Percentiles rank a stretch among this genome's conserved stretches.
Conservation (phyloP, 1,140 invertebrate genomes). For the Orchesella cincta region DNA sequence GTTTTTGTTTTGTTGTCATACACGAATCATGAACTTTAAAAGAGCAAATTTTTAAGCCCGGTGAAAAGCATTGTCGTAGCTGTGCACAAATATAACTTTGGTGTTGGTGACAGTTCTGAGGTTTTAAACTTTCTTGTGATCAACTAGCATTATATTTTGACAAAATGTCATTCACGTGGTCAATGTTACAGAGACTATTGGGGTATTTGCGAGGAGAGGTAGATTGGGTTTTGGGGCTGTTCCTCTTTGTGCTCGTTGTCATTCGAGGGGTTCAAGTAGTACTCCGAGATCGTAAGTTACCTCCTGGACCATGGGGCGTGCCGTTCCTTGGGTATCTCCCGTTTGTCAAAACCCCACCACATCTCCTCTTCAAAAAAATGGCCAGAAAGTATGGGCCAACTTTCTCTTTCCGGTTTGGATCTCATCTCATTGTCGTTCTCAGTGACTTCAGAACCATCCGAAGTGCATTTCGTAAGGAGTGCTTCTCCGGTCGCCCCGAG, state of each 20-base stretch:
- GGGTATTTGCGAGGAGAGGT: slow-evolving; percentile 28
- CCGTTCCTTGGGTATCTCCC: slow-evolving; percentile 80
- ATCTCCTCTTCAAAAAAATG: slow-evolving; percentile 74
- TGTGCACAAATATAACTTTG: too few relatives aligned
- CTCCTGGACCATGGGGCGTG: slow-evolving; percentile 81
- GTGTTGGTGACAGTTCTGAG: not conserved
- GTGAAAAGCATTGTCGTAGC: too few relatives aligned
- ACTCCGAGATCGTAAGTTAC: slow-evolving; percentile 57
- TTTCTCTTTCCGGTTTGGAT: slow-evolving; percentile 78
- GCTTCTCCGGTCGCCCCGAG: slow-evolving; percentile 81
- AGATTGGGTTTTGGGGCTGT: slow-evolving; percentile 34
- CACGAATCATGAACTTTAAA: too few relatives aligned
- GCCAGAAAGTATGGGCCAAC: slow-evolving; percentile 75
- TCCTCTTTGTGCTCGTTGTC: slow-evolving; percentile 27
- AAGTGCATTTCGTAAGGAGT: slow-evolving; percentile 78
- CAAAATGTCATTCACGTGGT: slow-evolving; percentile 24
- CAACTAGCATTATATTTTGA: slow-evolving; percentile 6
- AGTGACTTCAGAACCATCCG: slow-evolving; percentile 81
- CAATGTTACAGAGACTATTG: slow-evolving; percentile 4
- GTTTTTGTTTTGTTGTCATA: not conserved
- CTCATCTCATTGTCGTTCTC: slow-evolving; percentile 77
- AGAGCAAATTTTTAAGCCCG: too few relatives aligned
- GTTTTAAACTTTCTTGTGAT: slow-evolving; percentile 11
- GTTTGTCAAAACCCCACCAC: slow-evolving; percentile 73
- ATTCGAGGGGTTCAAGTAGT: slow-evolving; percentile 40